Percentiles rank a stretch among this genome's conserved stretches.
Evolutionary conservation across 2,888 invertebrate species (phyloP).

Genomic region (Anthrax anthrax): DNA sequence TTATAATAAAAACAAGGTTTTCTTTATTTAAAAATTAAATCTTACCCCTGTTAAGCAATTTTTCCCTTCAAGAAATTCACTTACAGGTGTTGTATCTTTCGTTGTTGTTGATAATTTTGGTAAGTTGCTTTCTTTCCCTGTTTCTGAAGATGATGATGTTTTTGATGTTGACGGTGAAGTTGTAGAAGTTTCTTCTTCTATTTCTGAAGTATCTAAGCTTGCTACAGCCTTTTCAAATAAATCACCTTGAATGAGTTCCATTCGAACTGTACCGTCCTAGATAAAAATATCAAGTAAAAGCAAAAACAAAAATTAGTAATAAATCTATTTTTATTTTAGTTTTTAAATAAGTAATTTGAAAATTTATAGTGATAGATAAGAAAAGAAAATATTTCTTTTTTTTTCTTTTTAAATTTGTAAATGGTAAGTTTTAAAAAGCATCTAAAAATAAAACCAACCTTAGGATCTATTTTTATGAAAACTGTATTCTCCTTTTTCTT

Average conservation of each 20-base stretch:
- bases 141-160: not conserved
- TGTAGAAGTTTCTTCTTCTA: not conserved
- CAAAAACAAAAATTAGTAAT: too few relatives aligned
- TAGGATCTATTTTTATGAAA: constrained; percentile 42
- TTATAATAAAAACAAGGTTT: not conserved
- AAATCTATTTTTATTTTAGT: not conserved
- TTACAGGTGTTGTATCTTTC: constrained; percentile 52
- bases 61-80: constrained; percentile 68
- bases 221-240: constrained; percentile 2
- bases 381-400: too few relatives aligned
- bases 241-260: constrained; percentile 13
- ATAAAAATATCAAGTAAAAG: constrained; percentile 2
- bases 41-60: constrained; percentile 73
- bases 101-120: constrained; percentile 1
- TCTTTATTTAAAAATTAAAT: not conserved
- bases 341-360: not conserved
- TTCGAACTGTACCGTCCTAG: constrained; percentile 15
- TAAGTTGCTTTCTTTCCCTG: not conserved
- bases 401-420: too few relatives aligned
- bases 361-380: too few relatives aligned
- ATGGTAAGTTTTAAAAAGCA: too few relatives aligned
- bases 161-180: not conserved
- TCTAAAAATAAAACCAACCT: constrained; percentile 14
- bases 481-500: constrained; percentile 38
- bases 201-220: not conserved